Percentiles rank a stretch among this genome's conserved stretches.
These are phyloP conservation scores for Amyelois transitella DNA, from an alignment of 1,140 invertebrate genomes.

Conservation along the genomic window DNA sequence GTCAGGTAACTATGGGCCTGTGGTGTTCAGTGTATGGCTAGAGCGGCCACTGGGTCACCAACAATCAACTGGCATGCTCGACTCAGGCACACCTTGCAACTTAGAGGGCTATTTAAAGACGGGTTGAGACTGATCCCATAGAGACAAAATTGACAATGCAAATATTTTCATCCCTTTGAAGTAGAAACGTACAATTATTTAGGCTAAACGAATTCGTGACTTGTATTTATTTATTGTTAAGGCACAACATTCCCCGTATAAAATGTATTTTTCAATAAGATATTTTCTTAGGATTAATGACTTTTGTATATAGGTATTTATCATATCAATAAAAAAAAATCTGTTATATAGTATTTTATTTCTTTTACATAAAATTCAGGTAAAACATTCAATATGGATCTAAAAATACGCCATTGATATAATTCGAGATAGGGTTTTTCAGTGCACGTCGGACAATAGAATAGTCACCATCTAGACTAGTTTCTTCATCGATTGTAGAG, in stretches of 20 bases:
- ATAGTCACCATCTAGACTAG: constrained; percentile 27
- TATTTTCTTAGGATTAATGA: neutral
- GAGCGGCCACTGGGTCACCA: no score
- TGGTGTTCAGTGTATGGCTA: no score
- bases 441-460: constrained; percentile 24
- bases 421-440: constrained; percentile 43
- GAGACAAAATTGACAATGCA: no score
- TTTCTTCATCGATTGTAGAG: no score
- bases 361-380: constrained; percentile 27
- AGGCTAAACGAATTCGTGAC: no score
- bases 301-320: constrained; percentile 48
- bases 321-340: neutral
- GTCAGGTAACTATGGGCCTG: no score
- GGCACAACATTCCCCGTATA: constrained; percentile 14
- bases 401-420: constrained; percentile 48
- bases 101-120: no score
- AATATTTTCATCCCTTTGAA: no score
- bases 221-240: neutral
- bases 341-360: neutral
- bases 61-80: no score
- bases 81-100: no score
- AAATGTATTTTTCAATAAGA: neutral
- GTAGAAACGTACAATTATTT: no score
- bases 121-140: no score
- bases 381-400: constrained; percentile 46